Evolutionary conservation across 2,888 invertebrate genomes (phyloP), one percentile per base, ranked within the genome.

Genomic region (Junonia oenone): DNA sequence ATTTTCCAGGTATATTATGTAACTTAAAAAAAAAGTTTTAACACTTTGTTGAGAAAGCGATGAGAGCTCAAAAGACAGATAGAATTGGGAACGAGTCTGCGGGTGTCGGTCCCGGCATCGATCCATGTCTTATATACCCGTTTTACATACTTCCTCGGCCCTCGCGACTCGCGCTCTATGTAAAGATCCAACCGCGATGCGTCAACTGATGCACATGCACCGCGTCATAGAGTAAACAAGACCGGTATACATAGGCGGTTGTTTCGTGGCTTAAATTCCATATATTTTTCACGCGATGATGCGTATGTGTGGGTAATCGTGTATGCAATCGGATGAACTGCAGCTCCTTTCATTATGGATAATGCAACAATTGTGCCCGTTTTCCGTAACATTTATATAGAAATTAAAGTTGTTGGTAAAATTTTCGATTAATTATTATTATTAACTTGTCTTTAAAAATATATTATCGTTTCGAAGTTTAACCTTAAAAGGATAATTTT

Each of bases 111-210:
- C 75, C 79, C 81, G 72, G 74, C 81, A 89, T 88, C 84, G 88
- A 88, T 87, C 87, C 84, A 73, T 72, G 80, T 79, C 82, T 83
- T 87, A 87, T 85, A 71, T 88, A 80, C 76, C 63, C 69, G 75
- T 70, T 83, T 83, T 86, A 86, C 84, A 86, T 85, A 83, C 75
- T 79, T 81, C 65, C 66, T 65, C 67, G 63, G 65, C 63, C 81
- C 81, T 81, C 81, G 75, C 80, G 75, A 81, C 80, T 81, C 81
- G 76, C 79, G 75, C 75, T 74, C 75, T 85, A 85, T 86, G 83
- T 87, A 79, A 86, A 82, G 84, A 83, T 84, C 83, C 82, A 83
- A 83, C 82, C 76, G 83, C 83, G 83, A 87, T 87, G 88, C 87
- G 86, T 87, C 86, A 87, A 85, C 81, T 73, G 75, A 80, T 87